Evolutionary conservation across 2,888 invertebrate species (phyloP).

Genomic region (Tryphoninae sp.): DNA sequence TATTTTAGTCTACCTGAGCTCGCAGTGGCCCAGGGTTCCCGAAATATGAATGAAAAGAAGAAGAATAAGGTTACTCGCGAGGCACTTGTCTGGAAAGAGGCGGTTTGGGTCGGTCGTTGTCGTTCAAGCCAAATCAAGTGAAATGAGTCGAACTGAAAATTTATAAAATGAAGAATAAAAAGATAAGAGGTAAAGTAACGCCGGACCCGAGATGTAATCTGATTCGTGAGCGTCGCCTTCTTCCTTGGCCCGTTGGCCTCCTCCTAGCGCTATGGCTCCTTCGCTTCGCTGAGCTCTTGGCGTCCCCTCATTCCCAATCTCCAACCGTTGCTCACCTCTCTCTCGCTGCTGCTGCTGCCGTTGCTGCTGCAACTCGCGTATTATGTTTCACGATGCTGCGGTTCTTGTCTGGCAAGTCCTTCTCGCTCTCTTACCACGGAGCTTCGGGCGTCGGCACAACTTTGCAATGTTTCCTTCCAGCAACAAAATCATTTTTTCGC

Average conservation of each 20-base stretch:
- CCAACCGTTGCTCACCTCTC: conserved; percentile 58
- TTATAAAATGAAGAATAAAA: conserved; percentile 74
- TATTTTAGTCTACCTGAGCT: background rate
- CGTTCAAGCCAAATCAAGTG: conserved; percentile 77
- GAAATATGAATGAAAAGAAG: conserved; percentile 18
- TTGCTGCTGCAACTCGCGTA: conserved; percentile 80
- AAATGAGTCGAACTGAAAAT: conserved; percentile 74
- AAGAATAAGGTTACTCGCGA: background rate
- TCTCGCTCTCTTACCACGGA: conserved; percentile 55
- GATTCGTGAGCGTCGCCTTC: conserved; percentile 80
- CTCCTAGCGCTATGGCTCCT: conserved; percentile 71
- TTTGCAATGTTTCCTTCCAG: conserved; percentile 46
- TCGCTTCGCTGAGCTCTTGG: conserved; percentile 78
- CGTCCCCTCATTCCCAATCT: conserved; percentile 21
- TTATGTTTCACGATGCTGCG: conserved; percentile 81
- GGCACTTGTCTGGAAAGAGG: conserved; percentile 8
- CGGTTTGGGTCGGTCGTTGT: conserved; percentile 67
- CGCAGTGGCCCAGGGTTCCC: background rate
- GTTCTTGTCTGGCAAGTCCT: conserved; percentile 78
- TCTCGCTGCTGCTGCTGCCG: conserved; percentile 51
- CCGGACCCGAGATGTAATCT: conserved; percentile 80
- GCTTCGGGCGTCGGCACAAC: conserved; percentile 61
- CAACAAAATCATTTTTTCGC: conserved; percentile 19
- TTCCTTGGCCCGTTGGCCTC: conserved; percentile 76
- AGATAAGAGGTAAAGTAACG: conserved; percentile 76